Conservation (phyloP, 1,140 invertebrate species). For the Bombus polaris region DNA sequence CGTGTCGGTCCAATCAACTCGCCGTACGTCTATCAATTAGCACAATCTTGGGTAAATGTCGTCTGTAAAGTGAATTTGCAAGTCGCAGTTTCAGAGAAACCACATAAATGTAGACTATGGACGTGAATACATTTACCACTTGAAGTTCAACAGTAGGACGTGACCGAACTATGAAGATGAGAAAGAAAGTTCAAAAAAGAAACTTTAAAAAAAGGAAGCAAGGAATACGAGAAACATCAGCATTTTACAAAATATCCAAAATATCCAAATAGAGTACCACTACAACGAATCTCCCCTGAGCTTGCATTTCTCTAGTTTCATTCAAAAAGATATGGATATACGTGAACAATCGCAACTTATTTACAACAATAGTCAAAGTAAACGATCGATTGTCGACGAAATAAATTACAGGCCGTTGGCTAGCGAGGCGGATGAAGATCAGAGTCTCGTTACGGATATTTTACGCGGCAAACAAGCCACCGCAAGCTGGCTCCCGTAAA, state of each 20-base stretch:
- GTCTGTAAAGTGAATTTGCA: not conserved
- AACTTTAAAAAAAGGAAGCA: too few species aligned
- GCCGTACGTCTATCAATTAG: not conserved
- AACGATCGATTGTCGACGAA: constrained; percentile 6
- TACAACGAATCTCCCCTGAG: too few species aligned
- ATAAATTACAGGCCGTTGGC: constrained; percentile 19
- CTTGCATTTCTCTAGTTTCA: not conserved
- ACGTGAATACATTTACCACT: too few species aligned
- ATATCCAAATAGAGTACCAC: too few species aligned
- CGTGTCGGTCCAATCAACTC: not conserved
- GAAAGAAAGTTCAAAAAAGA: too few species aligned
- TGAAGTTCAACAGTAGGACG: too few species aligned
- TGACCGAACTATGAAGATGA: too few species aligned
- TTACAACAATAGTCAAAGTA: not conserved
- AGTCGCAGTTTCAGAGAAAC: not conserved
- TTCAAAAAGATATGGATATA: not conserved
- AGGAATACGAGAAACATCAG: too few species aligned
- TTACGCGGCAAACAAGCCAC: constrained; percentile 38
- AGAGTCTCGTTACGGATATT: constrained; percentile 28
- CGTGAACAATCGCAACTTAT: not conserved
- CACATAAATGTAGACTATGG: too few species aligned
- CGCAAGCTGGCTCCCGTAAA: constrained; percentile 11
- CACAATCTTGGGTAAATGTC: not conserved
- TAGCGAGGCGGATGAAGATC: constrained; percentile 1
- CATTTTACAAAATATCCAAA: too few species aligned